Conservation (phyloP, 2,113 vertebrate species). For the Coreoperca whiteheadi region DNA sequence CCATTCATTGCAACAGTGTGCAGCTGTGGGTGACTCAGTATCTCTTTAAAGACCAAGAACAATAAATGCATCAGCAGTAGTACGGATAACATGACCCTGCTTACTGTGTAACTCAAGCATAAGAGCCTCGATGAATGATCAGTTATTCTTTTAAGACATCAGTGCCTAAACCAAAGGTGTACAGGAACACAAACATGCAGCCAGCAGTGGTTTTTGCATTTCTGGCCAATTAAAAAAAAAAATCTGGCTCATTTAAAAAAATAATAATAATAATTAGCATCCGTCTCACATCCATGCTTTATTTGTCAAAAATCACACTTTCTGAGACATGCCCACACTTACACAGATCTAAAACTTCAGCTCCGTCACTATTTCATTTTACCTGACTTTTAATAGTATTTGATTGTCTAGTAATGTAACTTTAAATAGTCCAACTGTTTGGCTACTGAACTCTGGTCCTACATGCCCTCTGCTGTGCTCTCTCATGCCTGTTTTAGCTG, state of each 20-base stretch:
- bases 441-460: constrained; percentile 25
- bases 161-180: not conserved
- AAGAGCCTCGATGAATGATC: not conserved
- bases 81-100: not conserved
- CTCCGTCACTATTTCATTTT: not conserved
- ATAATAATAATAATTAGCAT: no score
- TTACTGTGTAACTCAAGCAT: not conserved
- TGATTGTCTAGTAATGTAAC: constrained; percentile 25
- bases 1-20: constrained; percentile 47
- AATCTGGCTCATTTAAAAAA: no score
- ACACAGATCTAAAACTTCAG: not conserved
- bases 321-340: not conserved
- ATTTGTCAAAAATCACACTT: not conserved
- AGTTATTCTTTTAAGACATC: not conserved
- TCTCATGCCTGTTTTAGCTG: constrained; percentile 60
- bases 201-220: not conserved
- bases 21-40: constrained; percentile 9
- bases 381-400: constrained; percentile 6
- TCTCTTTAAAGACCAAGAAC: constrained; percentile 18
- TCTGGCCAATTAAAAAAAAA: not conserved
- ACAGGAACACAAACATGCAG: not conserved
- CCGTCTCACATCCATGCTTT: no score
- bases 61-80: not conserved
- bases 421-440: constrained; percentile 20
- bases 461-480: constrained; percentile 36